phyloP scores from a whole-genome alignment of 2,888 invertebrate species.

The Unio pictorum region DNA sequence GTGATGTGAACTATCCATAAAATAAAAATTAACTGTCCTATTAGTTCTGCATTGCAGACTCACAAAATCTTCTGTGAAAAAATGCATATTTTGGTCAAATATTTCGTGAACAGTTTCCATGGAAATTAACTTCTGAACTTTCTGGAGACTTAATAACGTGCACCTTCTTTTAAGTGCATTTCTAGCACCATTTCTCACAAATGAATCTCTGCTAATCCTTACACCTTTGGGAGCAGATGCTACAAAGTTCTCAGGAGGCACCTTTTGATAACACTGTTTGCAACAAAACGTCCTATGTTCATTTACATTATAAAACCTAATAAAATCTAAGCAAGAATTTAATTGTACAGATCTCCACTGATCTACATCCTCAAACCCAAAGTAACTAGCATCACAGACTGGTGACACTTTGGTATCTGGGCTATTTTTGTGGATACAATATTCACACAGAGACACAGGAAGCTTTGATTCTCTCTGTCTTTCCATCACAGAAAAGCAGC shows the following conservation, averaged over 20 bases:
- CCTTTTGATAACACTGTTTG: conserved; percentile 26
- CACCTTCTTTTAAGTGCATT: conserved; percentile 39
- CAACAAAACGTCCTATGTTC: conserved; percentile 55
- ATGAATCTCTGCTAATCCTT: conserved; percentile 46
- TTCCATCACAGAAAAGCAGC: conserved; percentile 38
- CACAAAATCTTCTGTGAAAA: conserved; percentile 32
- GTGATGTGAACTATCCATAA: conserved; percentile 82
- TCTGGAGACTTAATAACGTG: conserved; percentile 46
- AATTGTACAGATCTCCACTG: conserved; percentile 20
- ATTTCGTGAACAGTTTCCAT: conserved; percentile 18
- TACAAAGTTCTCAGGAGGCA: conserved; percentile 20
- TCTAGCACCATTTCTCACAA: conserved; percentile 41
- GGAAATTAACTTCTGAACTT: conserved; percentile 35
- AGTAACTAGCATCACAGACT: conserved; percentile 27
- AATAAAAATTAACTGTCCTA: conserved; percentile 78
- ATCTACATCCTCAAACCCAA: conserved; percentile 13
- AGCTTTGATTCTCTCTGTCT: conserved; percentile 7
- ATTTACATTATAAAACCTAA: conserved; percentile 51
- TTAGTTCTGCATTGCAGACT: conserved; percentile 75
- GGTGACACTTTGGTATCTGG: conserved; percentile 9
- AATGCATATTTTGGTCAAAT: conserved; percentile 16
- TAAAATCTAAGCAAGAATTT: conserved; percentile 46
- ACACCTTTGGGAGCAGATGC: conserved; percentile 16
- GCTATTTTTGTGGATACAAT: conserved; percentile 32
- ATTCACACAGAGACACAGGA: conserved; percentile 41